Base-by-base conservation (phyloP, 2,797 vertebrate genomes). In the Corythornis leucogaster region DNA sequence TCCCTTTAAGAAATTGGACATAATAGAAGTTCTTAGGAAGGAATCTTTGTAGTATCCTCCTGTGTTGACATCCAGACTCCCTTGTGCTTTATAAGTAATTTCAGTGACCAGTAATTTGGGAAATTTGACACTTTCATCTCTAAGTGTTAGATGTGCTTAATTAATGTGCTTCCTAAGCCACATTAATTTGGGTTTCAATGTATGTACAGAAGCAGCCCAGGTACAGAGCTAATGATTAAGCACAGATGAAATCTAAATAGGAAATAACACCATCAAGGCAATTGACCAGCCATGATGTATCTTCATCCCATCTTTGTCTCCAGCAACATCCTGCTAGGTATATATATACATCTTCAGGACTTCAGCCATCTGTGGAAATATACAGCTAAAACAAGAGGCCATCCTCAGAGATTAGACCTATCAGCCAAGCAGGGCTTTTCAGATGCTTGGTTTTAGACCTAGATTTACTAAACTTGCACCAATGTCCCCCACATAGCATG, bases 31-130 rank as follows among this genome's bases (percentile, higher is more conserved):
- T 75, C 45, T 89, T 63, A 76, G 89, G 83, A 87, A 82, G 51
- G n/a, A 77, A 73, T 74, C 50, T 81, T 83, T 77, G 68, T 40
- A 67, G 48, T 69, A 77, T 59, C 63, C 28, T 87, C 61, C 78
- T 85, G 63, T 87, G 84, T 46, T 92, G 92, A 85, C 78, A 75
- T 71, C 31, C 75, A 82, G 40, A 67, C 45, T 86, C 78, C 45
- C 68, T 35, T 75, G 68, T 80, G 84, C 15, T 82, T 89, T 77
- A 28, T 38, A 63, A 15, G 24, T 31, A 53, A 74, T 88, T 86
- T 86, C 61, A 70, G 38, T 54, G 35, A 82, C 71, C 24, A 85
- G 17, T 6, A 84, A 33, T 8, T 67, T 84, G 38, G 53, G 68
- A 88, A 94, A 90, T 77, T 57, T 30, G 50, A 8, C 11, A 43